Evolutionary conservation across 2,797 vertebrate species (phyloP), one percentile per base, ranked within the genome.

Genomic region (Scyliorhinus canicula): DNA sequence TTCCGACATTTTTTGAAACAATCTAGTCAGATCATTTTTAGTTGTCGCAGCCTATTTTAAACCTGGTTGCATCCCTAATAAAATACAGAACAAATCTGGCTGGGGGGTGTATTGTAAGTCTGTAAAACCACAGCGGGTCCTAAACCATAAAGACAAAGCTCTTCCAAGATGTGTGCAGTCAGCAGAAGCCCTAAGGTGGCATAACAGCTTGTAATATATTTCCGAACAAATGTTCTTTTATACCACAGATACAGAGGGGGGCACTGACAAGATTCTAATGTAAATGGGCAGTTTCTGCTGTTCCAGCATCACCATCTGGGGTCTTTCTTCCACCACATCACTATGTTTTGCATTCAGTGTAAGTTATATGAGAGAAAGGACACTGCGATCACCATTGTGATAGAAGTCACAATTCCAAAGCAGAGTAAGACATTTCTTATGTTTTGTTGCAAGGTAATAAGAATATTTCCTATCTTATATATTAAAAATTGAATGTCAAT

Each of bases 191-290:
- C 28, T 91, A 60, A 88, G 57, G 88, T 63, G 55, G 19, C 40
- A 63, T 40, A 91, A 91, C 88, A 91, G 88, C 57, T 91, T 91
- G 88, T 63, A 91, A 60, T 60, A 63, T 60, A 91, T 63, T 63
- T 40, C 88, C 8, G 7, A 91, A 44, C 77, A 79, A 91, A n/a
- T 91, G 88, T 35, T 91, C 35, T 63, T 91, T 60, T 90, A 40
- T 90, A 60, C 35, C 35, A 88, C 52, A 63, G 63, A 35, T 91
- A 63, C 55, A 60, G 86, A 69, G n/a, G 35, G 55, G 57, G 26
- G 55, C 57, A 91, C 35, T 91, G 88, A 91, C n/a, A 40, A 63
- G 57, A 40, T 63, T 91, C 88, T 91, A 91, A 91, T 91, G 88
- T 63, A 40, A 91, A 60, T 16, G 35, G 57, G 55, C 88, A 91